Evolutionary conservation across 2,888 invertebrate genomes (phyloP).

Genomic region (Seira musarum): DNA sequence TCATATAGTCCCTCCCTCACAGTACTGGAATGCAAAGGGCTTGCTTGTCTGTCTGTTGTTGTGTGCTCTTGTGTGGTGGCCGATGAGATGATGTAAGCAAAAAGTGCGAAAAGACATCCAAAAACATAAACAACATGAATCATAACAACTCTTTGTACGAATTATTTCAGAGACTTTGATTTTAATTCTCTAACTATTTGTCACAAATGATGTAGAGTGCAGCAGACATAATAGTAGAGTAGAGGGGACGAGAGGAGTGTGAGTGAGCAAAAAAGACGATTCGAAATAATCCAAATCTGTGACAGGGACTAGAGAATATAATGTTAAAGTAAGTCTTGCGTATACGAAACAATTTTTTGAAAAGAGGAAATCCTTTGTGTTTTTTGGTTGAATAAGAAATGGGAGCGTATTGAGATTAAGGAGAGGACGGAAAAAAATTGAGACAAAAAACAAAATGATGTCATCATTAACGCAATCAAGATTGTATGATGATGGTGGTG

Average conservation of each 20-base stretch:
- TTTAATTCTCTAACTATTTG: not conserved
- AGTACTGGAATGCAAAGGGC: no score
- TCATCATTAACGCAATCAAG: constrained; percentile 10
- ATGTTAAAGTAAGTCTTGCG: not conserved
- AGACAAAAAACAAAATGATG: constrained; percentile 14
- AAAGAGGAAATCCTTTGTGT: constrained; percentile 1
- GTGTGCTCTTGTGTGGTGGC: no score
- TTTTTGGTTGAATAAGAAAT: not conserved
- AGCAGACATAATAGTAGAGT: not conserved
- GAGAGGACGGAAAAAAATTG: not conserved
- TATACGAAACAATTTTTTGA: not conserved
- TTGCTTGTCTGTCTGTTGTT: no score
- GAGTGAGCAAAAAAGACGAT: not conserved
- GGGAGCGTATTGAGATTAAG: constrained; percentile 15
- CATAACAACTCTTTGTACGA: no score
- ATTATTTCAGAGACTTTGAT: not conserved
- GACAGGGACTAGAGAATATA: not conserved
- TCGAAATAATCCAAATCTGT: not conserved
- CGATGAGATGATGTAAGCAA: no score
- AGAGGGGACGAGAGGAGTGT: no score
- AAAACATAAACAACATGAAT: no score
- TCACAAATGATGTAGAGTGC: not conserved
- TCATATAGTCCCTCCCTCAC: no score
- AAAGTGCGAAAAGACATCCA: no score
- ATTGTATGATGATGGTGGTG: not conserved